A percentile compares a stretch with the other conserved stretches of the same genome.
Evolutionary conservation across 2,888 invertebrate genomes (phyloP).

Genomic region (Diadegma fenestrale): DNA sequence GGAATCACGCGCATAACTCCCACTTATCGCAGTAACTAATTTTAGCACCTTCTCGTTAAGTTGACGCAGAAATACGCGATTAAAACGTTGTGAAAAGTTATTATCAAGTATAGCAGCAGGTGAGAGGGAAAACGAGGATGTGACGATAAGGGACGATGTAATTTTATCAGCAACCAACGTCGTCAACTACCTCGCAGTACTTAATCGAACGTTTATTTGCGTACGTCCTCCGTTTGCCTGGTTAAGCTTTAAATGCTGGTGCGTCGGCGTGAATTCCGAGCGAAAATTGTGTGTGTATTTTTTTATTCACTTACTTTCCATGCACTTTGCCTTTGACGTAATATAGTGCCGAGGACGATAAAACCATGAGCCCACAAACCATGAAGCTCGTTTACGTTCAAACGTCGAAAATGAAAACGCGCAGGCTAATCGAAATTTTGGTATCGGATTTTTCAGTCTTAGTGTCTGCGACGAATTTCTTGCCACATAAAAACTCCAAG

Average conservation of each 20-base stretch:
- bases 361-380: too few species aligned
- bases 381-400: too few species aligned
- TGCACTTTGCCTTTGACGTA: neutral
- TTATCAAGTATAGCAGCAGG: neutral
- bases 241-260: neutral
- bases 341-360: neutral
- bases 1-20: neutral
- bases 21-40: neutral
- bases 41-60: neutral
- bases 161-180: conserved; percentile 1
- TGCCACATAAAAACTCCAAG: too few species aligned
- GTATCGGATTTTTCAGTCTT: too few species aligned
- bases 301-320: neutral
- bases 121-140: neutral
- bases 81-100: neutral
- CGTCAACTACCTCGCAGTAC: conserved; percentile 4
- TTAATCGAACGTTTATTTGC: conserved; percentile 15
- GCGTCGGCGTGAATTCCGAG: neutral
- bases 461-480: too few species aligned
- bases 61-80: neutral
- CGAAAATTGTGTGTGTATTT: neutral
- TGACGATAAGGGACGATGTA: conserved; percentile 1
- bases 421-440: too few species aligned
- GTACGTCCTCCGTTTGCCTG: conserved; percentile 1
- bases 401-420: too few species aligned